Evolutionary conservation across 2,888 invertebrate species (phyloP), one percentile per base, ranked within the genome.

Genomic region (Drepanosiphum platanoidis): DNA sequence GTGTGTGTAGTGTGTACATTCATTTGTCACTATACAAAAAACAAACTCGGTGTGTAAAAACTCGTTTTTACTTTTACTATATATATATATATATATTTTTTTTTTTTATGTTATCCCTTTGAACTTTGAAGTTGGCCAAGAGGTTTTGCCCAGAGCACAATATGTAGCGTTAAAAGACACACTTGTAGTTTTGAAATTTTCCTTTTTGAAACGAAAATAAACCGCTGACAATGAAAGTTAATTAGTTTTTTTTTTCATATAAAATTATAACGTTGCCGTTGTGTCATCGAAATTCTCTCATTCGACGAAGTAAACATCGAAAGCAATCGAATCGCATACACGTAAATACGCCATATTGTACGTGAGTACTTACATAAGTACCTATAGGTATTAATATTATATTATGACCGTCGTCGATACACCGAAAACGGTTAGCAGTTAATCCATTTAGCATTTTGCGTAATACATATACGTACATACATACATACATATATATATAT

Each of bases 81-180:
- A n/a, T n/a, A n/a, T n/a, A 52, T 1, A 18, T 2, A 52, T 52
- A 18, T 22, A 9, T 11, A n/a, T 7, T 61, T 39, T 75, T 80
- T 80, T 52, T 52, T 70, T 3, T n/a, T 5, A 70, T n/a, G 42
- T 52, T 42, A 27, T 34, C 11, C 18, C 70, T 80, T 80, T 80
- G 70, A 80, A 36, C 70, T 80, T 80, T 80, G 70, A 80, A 52
- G 80, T 80, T 11, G 27, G 7, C 27, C 18, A 22, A 79, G 70
- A 27, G 34, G 34, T 80, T 80, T 36, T 52, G 34, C 52, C 70
- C 27, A 15, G 52, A 80, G 80, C 70, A 36, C 36, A 34, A 80
- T 34, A 13, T 46, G 22, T 61, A 34, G 27, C 18, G 79, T 80
- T 70, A 80, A 70, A 70, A 70, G 9, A 36, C 27, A 70, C 68